Evolutionary conservation across 2,888 invertebrate genomes (phyloP), one percentile per base, ranked within the genome.

Genomic region (Melanostoma mellinum): DNA sequence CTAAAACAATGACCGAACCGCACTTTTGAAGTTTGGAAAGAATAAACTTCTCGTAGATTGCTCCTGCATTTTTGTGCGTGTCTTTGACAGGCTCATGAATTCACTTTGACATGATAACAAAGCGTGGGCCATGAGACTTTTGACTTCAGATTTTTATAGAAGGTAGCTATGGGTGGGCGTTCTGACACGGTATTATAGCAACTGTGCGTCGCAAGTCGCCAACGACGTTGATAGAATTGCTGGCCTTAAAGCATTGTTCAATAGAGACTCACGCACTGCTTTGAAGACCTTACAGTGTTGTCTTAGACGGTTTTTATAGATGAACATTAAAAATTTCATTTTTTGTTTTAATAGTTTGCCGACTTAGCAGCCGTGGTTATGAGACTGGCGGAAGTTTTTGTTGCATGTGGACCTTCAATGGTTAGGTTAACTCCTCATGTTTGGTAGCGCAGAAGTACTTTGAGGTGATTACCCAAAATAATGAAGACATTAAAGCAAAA

Each of bases 11-110:
- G 46, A 58, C 10, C 56, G 42, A 40, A 20, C 50, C 50, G 50
- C 38, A 63, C 50, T 36, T 56, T 63, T 60, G 55, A 65, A 44
- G 36, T 20, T 20, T 20, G 20, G 1, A 20, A 20, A 20, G 20
- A 20, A 20, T 20, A 20, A 20, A 68, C 63, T 74, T 56, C 48
- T 40, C 20, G 67, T 72, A 71, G 71, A 81, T 61, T 48, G 76
- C 72, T 81, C 81, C 76, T 81, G 76, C 76, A 76, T 67, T 72
- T 80, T 76, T 63, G 56, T 74, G 68, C 56, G 63, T 63, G 58
- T 44, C 63, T 69, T 63, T 76, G 81, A 81, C 76, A 76, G 55
- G 75, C 76, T 36, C 52, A 78, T 60, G 73, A 67, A 60, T 78
- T 73, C 58, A 68, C 40, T 80, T 69, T 65, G 71, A 65, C 71